Percentiles rank a stretch among this genome's conserved stretches.
phyloP scores from a whole-genome alignment of 92 coral and sea anemone species.

The Montipora capitata region DNA sequence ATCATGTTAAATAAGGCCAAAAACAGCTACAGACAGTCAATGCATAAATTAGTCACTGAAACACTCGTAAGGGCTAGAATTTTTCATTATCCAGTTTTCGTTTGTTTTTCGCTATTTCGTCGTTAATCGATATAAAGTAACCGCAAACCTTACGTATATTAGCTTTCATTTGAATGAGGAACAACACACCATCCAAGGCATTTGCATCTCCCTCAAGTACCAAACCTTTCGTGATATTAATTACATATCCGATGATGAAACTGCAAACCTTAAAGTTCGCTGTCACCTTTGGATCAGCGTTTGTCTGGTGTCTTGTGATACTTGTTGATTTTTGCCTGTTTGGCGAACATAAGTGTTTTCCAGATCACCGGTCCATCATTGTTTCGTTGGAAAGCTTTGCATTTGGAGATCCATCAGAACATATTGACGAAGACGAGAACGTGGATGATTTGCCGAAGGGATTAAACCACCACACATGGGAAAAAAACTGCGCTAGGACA shows the following conservation, averaged over 20 bases:
- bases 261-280: neutral
- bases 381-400: neutral
- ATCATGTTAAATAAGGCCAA: no score
- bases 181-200: no score
- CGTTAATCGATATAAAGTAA: no score
- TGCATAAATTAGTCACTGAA: no score
- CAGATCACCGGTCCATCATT: neutral
- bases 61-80: no score
- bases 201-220: no score
- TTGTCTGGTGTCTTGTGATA: neutral
- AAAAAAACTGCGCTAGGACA: slow-evolving; percentile 40
- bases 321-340: neutral
- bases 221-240: no score
- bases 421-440: neutral
- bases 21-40: no score
- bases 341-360: neutral
- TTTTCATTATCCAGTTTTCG: no score
- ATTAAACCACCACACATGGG: slow-evolving; percentile 50
- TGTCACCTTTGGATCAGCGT: neutral
- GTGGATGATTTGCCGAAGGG: slow-evolving; percentile 4
- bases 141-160: no score
- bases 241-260: neutral
- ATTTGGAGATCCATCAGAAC: neutral
- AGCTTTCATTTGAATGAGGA: no score
- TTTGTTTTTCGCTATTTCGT: no score